Evolutionary conservation across 1,140 invertebrate genomes (phyloP), one percentile per base, ranked within the genome.

Genomic region (Drosophila sulfurigaster): DNA sequence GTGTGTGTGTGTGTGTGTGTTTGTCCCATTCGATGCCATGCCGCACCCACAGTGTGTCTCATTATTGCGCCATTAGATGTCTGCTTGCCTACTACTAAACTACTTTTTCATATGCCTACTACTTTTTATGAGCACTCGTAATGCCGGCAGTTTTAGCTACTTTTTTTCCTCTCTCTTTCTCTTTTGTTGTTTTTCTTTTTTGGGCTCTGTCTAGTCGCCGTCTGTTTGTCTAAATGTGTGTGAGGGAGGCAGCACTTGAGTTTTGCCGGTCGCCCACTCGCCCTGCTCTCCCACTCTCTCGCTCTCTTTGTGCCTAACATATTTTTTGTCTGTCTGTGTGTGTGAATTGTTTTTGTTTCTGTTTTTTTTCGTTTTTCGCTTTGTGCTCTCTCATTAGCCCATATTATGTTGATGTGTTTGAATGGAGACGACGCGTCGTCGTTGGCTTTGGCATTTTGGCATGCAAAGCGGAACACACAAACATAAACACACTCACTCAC

Each of bases 21-120:
- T 7, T 38, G 10, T 80, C 58, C 69, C 68, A 43, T 25, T 3
- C 20, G 20, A 25, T 69, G 15, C 48, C 35, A 38, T 72, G 35
- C 52, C 77, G 67, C 68, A 66, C 74, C 46, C 81, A 48, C 54
- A 41, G 35, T 68, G 68, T 43, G 48, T 58, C 60, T 74, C 76
- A 82, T 86, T 79, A 86, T 79, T 86, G 49, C 46, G 13, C 72
- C 66, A 88, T 88, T 88, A 88, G 77, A 77, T 77, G 79, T 78
- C 76, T 74, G 76, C 41, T 77, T 54, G 10, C 64, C 73, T 75
- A 73, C 71, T 57, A 52, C 74, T 63, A 69, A 80, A 82, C 51
- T 75, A 78, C 80, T 64, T 60, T 81, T 71, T 69, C 16, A 74
- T 72, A 48, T 48, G 72, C 49, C 79, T 80, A 80, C 80, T 74